phyloP scores from a whole-genome alignment of 1,140 invertebrate species.

The Plectus sambesii region DNA sequence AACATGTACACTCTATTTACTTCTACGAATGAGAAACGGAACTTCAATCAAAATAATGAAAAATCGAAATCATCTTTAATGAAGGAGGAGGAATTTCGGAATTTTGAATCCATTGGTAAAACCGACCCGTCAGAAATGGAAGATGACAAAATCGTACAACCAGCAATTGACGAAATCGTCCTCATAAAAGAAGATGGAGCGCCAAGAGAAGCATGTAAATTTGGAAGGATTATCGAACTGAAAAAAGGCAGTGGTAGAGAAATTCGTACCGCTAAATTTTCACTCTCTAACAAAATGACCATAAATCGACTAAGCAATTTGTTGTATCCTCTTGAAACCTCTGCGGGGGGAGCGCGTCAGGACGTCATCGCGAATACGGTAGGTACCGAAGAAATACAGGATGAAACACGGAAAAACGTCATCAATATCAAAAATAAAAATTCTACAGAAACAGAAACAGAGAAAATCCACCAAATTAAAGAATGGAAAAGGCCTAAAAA shows the following conservation, averaged over 20 bases:
- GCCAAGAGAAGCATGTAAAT: conserved; percentile 7
- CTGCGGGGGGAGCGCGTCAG: too few species aligned
- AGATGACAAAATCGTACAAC: background rate
- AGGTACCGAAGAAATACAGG: too few species aligned
- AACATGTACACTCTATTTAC: too few species aligned
- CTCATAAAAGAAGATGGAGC: conserved; percentile 3
- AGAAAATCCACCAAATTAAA: too few species aligned
- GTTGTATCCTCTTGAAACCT: conserved; percentile 8
- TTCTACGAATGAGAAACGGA: too few species aligned
- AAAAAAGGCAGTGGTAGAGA: background rate
- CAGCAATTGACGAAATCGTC: conserved; percentile 7
- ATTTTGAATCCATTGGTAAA: background rate
- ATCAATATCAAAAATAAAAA: too few species aligned
- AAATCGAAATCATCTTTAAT: too few species aligned
- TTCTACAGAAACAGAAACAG: too few species aligned
- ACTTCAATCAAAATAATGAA: too few species aligned
- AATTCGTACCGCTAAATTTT: conserved; percentile 5
- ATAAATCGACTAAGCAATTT: conserved; percentile 5
- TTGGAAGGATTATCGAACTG: conserved; percentile 9
- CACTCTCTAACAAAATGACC: background rate
- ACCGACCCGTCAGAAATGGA: background rate
- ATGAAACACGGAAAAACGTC: too few species aligned
- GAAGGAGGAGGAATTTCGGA: background rate
- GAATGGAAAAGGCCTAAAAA: too few species aligned
- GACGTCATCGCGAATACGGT: too few species aligned